A percentile compares a stretch with the other conserved stretches of the same genome.
Conservation (phyloP, 2,888 invertebrate species). For the Aleiodes alternator region DNA sequence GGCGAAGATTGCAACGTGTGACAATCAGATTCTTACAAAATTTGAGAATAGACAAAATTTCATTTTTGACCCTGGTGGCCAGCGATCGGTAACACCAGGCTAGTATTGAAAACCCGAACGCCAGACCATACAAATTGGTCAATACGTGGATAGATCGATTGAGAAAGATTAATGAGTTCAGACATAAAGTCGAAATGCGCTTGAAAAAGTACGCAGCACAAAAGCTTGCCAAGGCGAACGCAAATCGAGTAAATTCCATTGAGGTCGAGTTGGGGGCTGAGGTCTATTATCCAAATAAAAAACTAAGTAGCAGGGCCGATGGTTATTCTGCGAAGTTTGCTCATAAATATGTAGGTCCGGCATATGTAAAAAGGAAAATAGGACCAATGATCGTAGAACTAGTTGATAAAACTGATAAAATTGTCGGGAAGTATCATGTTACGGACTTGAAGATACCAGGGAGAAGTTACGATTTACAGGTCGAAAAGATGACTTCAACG, state of each 20-base stretch:
- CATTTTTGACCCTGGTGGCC: no score
- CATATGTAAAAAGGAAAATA: constrained; percentile 27
- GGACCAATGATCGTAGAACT: constrained; percentile 47
- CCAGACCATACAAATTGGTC: not conserved
- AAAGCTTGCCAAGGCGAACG: constrained; percentile 21
- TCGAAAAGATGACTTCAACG: not conserved
- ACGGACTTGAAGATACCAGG: constrained; percentile 48
- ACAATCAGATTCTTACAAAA: no score
- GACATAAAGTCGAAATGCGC: constrained; percentile 40
- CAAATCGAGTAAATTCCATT: no score
- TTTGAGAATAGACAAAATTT: no score
- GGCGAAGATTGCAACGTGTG: no score
- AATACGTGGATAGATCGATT: constrained; percentile 35
- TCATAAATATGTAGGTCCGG: constrained; percentile 37
- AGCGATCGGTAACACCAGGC: constrained; percentile 33
- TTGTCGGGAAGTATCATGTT: constrained; percentile 45
- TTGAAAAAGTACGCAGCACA: constrained; percentile 1
- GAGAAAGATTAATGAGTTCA: constrained; percentile 43
- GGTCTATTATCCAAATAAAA: constrained; percentile 36
- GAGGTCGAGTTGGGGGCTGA: constrained; percentile 23
- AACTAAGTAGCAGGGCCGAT: no score
- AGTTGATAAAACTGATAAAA: constrained; percentile 23
- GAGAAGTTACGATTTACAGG: constrained; percentile 35
- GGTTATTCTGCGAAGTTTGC: constrained; percentile 36
- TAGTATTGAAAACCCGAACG: not conserved